phyloP scores from a whole-genome alignment of 2,888 invertebrate species.

The Rhingia rostrata region DNA sequence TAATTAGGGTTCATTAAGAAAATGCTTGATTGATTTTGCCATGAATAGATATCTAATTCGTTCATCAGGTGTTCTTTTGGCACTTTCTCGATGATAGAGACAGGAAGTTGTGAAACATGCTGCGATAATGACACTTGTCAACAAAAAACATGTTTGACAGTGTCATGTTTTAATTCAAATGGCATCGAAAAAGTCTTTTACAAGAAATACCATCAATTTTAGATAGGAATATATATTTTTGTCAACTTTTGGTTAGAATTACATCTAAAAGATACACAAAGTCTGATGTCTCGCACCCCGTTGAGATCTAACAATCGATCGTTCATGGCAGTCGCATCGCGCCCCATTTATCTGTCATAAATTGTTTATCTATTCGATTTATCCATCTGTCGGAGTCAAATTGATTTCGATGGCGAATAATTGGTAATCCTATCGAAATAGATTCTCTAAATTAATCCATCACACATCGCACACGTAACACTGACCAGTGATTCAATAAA shows the following conservation, averaged over 20 bases:
- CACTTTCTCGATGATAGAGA: too few species aligned
- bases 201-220: too few species aligned
- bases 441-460: slow-evolving; percentile 40
- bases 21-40: too few species aligned
- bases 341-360: slow-evolving; percentile 8
- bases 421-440: slow-evolving; percentile 25
- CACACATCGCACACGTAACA: slow-evolving; percentile 43
- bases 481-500: slow-evolving; percentile 63
- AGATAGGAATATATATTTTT: too few species aligned
- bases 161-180: too few species aligned
- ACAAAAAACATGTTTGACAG: too few species aligned
- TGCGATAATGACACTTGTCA: too few species aligned
- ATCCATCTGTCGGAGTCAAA: slow-evolving; percentile 1
- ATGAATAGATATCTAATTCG: too few species aligned
- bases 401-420: not conserved
- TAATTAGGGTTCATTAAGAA: too few species aligned
- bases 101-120: too few species aligned
- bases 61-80: too few species aligned
- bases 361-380: slow-evolving; percentile 6
- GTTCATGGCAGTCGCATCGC: not conserved
- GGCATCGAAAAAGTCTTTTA: too few species aligned
- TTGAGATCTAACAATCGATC: not conserved
- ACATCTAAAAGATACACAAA: not conserved
- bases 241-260: not conserved
- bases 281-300: not conserved